Percentiles rank a stretch among this genome's conserved stretches.
Evolutionary conservation across 2,888 invertebrate genomes (phyloP).

Genomic region (Napeogenes inachia): DNA sequence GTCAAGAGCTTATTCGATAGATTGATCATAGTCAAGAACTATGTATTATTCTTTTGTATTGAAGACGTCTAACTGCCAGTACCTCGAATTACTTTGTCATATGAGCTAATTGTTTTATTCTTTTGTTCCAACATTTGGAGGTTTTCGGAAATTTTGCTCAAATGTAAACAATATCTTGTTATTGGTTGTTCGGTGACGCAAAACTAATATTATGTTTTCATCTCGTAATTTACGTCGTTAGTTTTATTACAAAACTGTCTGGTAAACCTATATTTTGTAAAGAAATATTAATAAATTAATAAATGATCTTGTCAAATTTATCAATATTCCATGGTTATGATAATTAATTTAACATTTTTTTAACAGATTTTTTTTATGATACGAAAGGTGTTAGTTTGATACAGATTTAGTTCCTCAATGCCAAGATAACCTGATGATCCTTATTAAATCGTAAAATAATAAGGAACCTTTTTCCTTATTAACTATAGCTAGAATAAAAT

Average conservation of each 20-base stretch:
- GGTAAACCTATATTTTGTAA: neutral
- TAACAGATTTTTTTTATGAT: too few relatives aligned
- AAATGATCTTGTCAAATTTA: too few relatives aligned
- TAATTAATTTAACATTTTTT: too few relatives aligned
- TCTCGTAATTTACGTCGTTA: neutral
- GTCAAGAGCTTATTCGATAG: conserved; percentile 16
- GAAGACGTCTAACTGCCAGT: conserved; percentile 18
- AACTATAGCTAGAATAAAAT: too few relatives aligned
- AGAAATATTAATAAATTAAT: too few relatives aligned
- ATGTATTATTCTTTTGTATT: conserved; percentile 24
- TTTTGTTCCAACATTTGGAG: conserved; percentile 5
- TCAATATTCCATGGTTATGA: too few relatives aligned
- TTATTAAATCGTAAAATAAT: too few relatives aligned
- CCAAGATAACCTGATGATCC: too few relatives aligned
- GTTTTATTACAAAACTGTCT: neutral
- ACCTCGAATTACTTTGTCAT: conserved; percentile 9
- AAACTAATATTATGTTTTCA: neutral
- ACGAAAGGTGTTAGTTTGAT: too few relatives aligned
- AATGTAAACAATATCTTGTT: neutral
- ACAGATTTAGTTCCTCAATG: too few relatives aligned
- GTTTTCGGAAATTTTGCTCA: neutral
- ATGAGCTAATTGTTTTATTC: conserved; percentile 4
- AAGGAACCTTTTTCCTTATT: too few relatives aligned
- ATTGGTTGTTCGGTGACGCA: neutral
- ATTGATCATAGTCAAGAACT: conserved; percentile 17